Evolutionary conservation across 1,140 invertebrate species (phyloP).

Genomic region (Bombus sibiricus): DNA sequence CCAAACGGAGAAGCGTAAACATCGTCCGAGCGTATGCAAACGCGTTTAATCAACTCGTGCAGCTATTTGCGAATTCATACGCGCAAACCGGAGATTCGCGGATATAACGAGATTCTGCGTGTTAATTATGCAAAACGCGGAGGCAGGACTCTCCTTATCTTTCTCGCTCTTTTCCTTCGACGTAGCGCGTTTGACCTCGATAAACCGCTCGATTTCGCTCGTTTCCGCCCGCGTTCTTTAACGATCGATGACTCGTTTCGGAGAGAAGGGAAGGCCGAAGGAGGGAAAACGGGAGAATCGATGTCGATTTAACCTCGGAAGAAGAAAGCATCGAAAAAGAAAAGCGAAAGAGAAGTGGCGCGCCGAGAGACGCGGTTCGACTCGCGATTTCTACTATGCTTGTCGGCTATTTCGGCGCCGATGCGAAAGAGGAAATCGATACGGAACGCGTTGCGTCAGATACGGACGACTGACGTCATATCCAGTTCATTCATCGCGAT

Average conservation of each 20-base stretch:
- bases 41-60: slow-evolving; percentile 54
- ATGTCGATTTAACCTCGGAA: background rate
- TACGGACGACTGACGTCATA: slow-evolving; percentile 35
- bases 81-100: slow-evolving; percentile 44
- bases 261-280: background rate
- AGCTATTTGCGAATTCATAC: slow-evolving; percentile 58
- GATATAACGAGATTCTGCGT: slow-evolving; percentile 55
- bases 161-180: background rate
- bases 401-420: slow-evolving; percentile 1
- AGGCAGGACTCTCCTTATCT: background rate
- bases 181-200: background rate
- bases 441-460: slow-evolving; percentile 15
- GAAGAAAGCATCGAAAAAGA: background rate
- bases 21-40: slow-evolving; percentile 32
- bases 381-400: background rate
- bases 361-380: background rate
- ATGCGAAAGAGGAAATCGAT: slow-evolving; percentile 39
- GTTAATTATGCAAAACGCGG: slow-evolving; percentile 46
- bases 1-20: slow-evolving; percentile 27
- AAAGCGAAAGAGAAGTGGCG: too few species aligned
- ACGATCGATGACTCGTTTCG: background rate
- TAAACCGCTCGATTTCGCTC: background rate
- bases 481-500: slow-evolving; percentile 44
- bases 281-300: background rate
- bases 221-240: background rate